Conservation (phyloP, 2,113 vertebrate species). For the Puma concolor region DNA sequence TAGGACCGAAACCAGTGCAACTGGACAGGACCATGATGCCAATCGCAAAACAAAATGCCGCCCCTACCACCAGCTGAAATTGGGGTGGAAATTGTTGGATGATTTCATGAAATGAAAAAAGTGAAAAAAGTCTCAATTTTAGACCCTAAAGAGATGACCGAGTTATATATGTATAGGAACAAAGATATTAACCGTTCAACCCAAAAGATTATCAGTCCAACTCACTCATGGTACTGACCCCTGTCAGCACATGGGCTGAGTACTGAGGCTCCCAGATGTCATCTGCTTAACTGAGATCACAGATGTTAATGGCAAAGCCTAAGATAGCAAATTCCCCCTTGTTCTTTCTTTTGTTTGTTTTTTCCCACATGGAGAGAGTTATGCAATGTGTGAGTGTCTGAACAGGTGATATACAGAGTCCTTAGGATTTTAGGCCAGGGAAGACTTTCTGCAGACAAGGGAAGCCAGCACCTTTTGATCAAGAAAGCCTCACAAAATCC, state of each 20-base stretch:
- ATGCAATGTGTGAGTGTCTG: neutral
- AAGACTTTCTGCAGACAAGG: neutral
- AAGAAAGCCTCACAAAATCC: neutral
- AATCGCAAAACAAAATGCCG: neutral
- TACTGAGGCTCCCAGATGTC: neutral
- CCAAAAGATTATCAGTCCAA: neutral
- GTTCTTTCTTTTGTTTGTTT: neutral
- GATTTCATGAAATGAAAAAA: neutral
- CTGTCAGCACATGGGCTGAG: neutral
- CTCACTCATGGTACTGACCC: neutral
- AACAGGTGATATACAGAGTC: neutral
- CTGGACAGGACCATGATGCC: fast-evolving
- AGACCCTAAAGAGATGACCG: neutral
- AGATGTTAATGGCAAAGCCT: neutral
- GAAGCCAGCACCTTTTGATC: neutral
- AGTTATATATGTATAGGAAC: neutral
- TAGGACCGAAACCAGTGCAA: neutral
- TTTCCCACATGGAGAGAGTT: neutral
- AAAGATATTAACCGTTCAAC: neutral
- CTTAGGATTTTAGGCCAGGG: neutral
- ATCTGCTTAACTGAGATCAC: neutral
- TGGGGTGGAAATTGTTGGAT: neutral
- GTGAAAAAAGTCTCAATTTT: neutral
- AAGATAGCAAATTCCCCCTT: neutral
- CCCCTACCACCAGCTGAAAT: no score